Evolutionary conservation across 2,797 vertebrate genomes (phyloP).

Genomic region (Aphelocoma californica): DNA sequence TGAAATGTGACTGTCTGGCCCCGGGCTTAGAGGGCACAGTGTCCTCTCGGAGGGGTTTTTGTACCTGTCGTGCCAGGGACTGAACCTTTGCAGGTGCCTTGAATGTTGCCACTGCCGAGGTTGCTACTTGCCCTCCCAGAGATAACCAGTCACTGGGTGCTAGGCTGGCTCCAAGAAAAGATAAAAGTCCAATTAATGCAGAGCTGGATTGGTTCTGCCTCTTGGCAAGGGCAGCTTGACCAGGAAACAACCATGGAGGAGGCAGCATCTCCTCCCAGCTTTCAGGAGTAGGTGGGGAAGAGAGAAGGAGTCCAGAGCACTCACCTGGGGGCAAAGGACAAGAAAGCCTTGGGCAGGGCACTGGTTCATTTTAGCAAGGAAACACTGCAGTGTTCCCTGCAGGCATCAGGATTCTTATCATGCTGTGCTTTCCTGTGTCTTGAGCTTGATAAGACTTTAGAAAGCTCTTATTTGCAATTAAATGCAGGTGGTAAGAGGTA

Average conservation of each 20-base stretch:
- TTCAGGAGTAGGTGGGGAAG: not conserved
- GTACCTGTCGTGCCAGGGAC: not conserved
- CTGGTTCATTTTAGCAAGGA: not conserved
- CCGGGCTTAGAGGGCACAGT: not conserved
- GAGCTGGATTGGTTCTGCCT: not conserved
- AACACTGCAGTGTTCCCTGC: accelerated
- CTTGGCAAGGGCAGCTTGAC: not conserved
- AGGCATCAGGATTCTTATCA: not conserved
- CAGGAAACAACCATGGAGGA: accelerated
- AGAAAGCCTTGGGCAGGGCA: not conserved
- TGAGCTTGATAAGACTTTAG: not conserved
- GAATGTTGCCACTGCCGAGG: not conserved
- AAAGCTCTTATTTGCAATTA: not conserved
- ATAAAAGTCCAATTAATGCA: not conserved
- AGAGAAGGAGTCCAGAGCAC: not conserved
- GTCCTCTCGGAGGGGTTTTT: not conserved
- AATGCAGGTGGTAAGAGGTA: not conserved
- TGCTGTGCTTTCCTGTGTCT: not conserved
- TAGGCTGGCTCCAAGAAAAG: not conserved
- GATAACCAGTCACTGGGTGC: not conserved
- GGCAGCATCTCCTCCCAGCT: not conserved
- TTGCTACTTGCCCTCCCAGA: not conserved
- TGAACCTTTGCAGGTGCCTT: not conserved
- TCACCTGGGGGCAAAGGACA: not conserved
- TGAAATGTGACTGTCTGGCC: not conserved